These are phyloP conservation scores for Oreotrochilus melanogaster DNA, from an alignment of 2,113 vertebrate species.

Conservation along the genomic window DNA sequence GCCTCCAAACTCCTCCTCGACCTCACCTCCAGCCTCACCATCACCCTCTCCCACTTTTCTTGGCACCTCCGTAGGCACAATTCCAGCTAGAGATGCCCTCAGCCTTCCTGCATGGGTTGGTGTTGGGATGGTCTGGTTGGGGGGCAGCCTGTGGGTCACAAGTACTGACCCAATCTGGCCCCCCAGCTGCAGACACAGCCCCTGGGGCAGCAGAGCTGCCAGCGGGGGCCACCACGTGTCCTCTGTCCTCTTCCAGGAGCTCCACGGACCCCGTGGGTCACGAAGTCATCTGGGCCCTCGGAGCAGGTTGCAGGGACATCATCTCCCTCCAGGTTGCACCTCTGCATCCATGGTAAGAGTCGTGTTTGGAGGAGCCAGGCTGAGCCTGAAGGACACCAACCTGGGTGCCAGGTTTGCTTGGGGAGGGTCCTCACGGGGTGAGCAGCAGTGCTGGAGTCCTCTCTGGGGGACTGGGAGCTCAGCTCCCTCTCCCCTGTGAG, in stretches of 20 bases:
- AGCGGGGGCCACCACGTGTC: fast-evolving
- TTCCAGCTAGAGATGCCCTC: neutral
- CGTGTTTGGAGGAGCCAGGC: fast-evolving
- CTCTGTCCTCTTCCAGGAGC: constrained; percentile 81
- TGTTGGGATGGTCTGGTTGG: neutral
- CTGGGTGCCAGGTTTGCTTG: neutral
- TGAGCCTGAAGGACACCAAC: neutral
- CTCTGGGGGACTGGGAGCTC: fast-evolving
- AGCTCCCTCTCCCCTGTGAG: neutral
- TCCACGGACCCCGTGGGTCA: constrained; percentile 97
- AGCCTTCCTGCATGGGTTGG: neutral
- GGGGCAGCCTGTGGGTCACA: neutral
- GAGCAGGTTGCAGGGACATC: constrained; percentile 97
- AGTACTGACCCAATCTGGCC: neutral
- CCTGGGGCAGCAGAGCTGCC: fast-evolving
- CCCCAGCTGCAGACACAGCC: neutral
- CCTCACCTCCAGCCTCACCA: neutral
- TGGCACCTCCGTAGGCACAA: neutral
- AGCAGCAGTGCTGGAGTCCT: neutral
- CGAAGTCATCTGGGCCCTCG: constrained; percentile 98
- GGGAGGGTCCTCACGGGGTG: neutral
- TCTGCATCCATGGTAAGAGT: constrained; percentile 93
- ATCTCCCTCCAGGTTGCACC: constrained; percentile 98
- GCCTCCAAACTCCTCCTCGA: neutral
- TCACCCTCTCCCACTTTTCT: neutral